Evolutionary conservation across 1,140 invertebrate genomes (phyloP).

Genomic region (Cydia pomonella): DNA sequence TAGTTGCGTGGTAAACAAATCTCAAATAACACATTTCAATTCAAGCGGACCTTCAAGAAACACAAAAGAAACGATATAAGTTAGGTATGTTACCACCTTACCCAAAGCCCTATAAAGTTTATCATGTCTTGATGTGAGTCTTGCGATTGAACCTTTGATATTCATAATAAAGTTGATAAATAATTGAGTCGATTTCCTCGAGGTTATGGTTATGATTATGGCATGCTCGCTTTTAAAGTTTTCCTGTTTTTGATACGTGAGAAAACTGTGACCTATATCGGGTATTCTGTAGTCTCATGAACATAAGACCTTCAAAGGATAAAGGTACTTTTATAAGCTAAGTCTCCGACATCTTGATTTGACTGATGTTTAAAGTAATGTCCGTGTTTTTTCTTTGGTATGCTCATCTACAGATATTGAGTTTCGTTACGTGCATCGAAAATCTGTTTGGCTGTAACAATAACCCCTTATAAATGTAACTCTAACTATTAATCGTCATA

Average conservation of each 20-base stretch:
- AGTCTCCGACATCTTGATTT: neutral
- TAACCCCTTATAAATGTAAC: neutral
- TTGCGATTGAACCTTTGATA: neutral
- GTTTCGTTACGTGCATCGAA: too few relatives aligned
- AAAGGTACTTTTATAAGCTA: neutral
- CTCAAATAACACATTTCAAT: too few relatives aligned
- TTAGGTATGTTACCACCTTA: neutral
- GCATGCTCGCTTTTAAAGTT: neutral
- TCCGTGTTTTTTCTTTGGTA: neutral
- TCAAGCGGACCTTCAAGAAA: neutral
- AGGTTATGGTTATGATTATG: neutral
- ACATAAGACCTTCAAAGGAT: neutral
- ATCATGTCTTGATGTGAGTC: neutral
- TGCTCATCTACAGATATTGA: too few relatives aligned
- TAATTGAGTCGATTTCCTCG: neutral
- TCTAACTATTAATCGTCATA: neutral
- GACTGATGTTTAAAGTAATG: neutral
- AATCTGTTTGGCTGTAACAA: too few relatives aligned
- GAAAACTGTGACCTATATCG: conserved; percentile 1
- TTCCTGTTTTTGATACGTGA: conserved; percentile 13
- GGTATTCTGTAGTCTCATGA: neutral
- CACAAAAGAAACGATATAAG: neutral
- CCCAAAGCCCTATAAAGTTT: neutral
- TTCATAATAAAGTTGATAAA: conserved; percentile 2
- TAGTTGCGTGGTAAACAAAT: too few relatives aligned